Percentiles rank a stretch among this genome's conserved stretches.
Conservation (phyloP, 2,113 vertebrate genomes). For the Prionailurus bengalensis region DNA sequence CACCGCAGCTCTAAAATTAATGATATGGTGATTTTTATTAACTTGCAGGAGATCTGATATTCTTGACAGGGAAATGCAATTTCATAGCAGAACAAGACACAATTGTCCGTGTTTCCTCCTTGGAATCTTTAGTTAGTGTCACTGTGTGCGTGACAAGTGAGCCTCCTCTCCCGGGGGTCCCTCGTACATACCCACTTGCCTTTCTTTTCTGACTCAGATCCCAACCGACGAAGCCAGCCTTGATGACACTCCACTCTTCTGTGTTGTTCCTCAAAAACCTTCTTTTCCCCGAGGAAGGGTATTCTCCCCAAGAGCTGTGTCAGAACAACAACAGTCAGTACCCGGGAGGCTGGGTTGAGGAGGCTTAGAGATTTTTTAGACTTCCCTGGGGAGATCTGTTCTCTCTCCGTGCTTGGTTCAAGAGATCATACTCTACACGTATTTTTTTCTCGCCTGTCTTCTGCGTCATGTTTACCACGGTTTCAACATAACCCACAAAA, state of each 20-base stretch:
- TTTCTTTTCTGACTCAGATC: neutral
- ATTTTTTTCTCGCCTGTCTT: conserved; percentile 61
- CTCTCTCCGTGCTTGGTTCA: neutral
- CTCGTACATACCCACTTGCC: neutral
- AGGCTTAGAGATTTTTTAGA: neutral
- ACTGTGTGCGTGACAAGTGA: rapidly evolving
- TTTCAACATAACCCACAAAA: conserved; percentile 67
- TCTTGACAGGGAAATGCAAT: neutral
- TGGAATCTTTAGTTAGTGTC: neutral
- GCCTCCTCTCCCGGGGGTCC: rapidly evolving
- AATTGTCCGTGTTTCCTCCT: neutral
- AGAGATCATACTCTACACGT: conserved; percentile 17
- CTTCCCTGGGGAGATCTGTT: conserved; percentile 21
- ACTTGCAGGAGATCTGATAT: neutral
- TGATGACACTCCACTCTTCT: neutral
- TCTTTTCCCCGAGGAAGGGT: neutral
- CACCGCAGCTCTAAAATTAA: neutral
- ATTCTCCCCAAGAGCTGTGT: neutral
- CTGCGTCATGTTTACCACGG: conserved; percentile 65
- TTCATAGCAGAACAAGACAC: neutral
- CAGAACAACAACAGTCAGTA: neutral
- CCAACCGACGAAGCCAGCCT: neutral
- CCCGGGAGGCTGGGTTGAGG: neutral
- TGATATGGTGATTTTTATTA: neutral
- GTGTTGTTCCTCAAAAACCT: neutral